A percentile compares a stretch with the other conserved stretches of the same genome.
These are phyloP conservation scores for Drosophila kepulauana DNA, from an alignment of 1,140 invertebrate genomes.

Conservation along the genomic window DNA sequence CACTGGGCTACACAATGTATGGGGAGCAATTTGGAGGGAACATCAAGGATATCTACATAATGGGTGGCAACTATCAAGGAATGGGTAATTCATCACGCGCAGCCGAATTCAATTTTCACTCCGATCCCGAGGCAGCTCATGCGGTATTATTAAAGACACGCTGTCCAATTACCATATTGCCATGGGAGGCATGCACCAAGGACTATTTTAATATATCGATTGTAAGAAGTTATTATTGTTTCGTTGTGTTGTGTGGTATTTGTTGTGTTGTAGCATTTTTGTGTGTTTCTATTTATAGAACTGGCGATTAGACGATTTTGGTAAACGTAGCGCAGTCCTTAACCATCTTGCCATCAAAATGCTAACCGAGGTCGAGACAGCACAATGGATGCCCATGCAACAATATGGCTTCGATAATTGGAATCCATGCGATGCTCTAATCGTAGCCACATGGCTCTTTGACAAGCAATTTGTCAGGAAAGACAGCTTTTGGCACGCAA, in stretches of 20 bases:
- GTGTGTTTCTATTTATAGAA: slow-evolving; percentile 80
- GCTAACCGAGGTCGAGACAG: slow-evolving; percentile 86
- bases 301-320: slow-evolving; percentile 85
- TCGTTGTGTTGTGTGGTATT: not conserved
- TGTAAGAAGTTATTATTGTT: slow-evolving; percentile 75
- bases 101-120: slow-evolving; percentile 93
- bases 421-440: slow-evolving; percentile 87
- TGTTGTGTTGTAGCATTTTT: not conserved
- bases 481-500: slow-evolving; percentile 84
- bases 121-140: slow-evolving; percentile 92
- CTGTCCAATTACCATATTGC: slow-evolving; percentile 88
- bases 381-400: slow-evolving; percentile 72
- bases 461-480: slow-evolving; percentile 79
- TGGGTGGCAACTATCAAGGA: slow-evolving; percentile 92
- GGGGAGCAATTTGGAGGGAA: slow-evolving; percentile 87
- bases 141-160: slow-evolving; percentile 87
- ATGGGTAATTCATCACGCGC: slow-evolving; percentile 89
- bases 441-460: slow-evolving; percentile 86
- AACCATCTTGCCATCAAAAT: slow-evolving; percentile 84
- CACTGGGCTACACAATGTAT: slow-evolving; percentile 89
- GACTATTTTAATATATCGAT: slow-evolving; percentile 84
- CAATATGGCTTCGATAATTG: slow-evolving; percentile 74
- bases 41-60: slow-evolving; percentile 89
- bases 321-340: slow-evolving; percentile 19
- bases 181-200: slow-evolving; percentile 88